Conservation (phyloP, 2,113 vertebrate genomes). For the Phaethornis superciliosus region DNA sequence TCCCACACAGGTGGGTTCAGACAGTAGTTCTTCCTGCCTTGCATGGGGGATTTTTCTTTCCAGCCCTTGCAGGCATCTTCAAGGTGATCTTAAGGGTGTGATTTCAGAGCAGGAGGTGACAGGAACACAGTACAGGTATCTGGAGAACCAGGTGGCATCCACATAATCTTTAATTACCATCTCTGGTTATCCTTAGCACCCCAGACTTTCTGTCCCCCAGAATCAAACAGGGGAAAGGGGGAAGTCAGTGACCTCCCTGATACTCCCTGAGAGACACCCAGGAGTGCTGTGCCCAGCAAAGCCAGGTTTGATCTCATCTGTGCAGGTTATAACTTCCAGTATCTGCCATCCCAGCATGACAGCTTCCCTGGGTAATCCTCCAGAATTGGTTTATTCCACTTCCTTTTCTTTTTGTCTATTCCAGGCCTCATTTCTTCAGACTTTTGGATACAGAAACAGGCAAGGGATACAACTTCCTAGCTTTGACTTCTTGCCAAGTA, state of each 20-base stretch:
- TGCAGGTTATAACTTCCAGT: neutral
- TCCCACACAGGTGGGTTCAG: rapidly evolving
- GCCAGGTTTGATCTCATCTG: neutral
- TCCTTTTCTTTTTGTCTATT: neutral
- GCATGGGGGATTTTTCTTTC: neutral
- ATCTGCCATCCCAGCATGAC: neutral
- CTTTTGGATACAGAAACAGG: neutral
- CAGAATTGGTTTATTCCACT: neutral
- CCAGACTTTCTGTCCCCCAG: neutral
- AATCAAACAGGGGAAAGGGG: neutral
- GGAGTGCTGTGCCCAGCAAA: neutral
- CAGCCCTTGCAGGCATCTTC: neutral
- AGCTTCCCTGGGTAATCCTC: neutral
- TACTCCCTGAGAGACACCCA: neutral
- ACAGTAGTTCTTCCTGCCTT: neutral
- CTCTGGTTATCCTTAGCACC: neutral
- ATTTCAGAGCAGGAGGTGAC: neutral
- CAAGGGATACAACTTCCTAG: neutral
- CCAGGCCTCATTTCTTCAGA: neutral
- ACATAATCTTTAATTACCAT: neutral
- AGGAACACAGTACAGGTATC: neutral
- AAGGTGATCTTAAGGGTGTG: neutral
- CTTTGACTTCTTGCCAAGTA: neutral
- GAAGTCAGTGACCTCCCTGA: neutral
- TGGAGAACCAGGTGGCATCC: neutral